Evolutionary conservation across 2,888 invertebrate genomes (phyloP), one percentile per base, ranked within the genome.

Genomic region (Leucania comma): DNA sequence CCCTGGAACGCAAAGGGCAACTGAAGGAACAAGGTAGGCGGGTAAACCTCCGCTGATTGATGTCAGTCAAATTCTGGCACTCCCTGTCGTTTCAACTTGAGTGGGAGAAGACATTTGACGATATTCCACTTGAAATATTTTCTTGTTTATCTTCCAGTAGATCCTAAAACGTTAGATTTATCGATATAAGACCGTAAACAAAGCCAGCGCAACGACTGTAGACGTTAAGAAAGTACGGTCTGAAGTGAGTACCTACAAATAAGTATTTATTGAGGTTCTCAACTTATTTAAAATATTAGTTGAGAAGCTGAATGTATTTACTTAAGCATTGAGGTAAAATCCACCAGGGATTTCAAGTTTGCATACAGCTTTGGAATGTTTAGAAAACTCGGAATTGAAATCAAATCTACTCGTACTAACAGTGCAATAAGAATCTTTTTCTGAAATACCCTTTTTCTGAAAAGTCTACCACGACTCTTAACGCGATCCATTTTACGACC

Each of bases 291-390:
- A n/a, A n/a, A n/a, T n/a, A n/a, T n/a, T 35, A 48, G 29, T 35
- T 54, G 61, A 48, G 1, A 54, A 61, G 9, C 20, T 46, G 12
- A 46, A 46, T 54, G 54, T 71, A 54, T 60, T 54, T 48, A 72
- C 38, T 29, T 61, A 60, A 70, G 12, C 35, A 54, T 61, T 71
- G 20, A 48, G 61, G 38, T 70, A 54, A 59, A 60, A 22, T 29
- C 29, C 35, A 48, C 26, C 17, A 38, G 20, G 17, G 29, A 17
- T 61, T 48, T 24, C n/a, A 48, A 17, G n/a, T 56, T 48, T 53
- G 24, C 12, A 4, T 58, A 46, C 20, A n/a, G 9, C 38, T 22
- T 56, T 14, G 20, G 24, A 58, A 58, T 54, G 20, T 29, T 42
- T 24, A 42, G 12, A 32, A 57, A 38, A 29, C 12, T 12, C 56